Evolutionary conservation across 2,888 invertebrate species (phyloP), one percentile per base, ranked within the genome.

Genomic region (Dendrolimus pini): DNA sequence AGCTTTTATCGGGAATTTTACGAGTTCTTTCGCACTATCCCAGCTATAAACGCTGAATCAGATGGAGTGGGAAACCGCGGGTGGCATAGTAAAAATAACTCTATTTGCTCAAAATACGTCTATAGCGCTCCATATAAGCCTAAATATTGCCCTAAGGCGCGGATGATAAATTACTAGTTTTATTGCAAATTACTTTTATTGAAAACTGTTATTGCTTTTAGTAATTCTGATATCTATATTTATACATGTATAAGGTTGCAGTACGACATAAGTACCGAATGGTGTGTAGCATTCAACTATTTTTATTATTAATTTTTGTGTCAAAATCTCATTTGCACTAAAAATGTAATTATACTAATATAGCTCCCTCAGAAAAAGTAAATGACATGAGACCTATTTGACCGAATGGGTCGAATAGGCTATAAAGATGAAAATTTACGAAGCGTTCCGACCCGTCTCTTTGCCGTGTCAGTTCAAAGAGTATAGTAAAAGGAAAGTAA

Each of bases 1-100:
- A 71, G 65, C 68, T 81, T 88, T 88, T 85, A 88, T 87, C 76
- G 82, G 68, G 69, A 65, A 77, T 83, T 88, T 88, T 87, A 88
- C 75, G 81, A 78, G 78, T 47, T 80, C 76, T 74, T 81, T 80
- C 76, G 72, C 78, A 82, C 83, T 82, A 85, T 84, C 77, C 82
- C 71, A 60, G 77, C 82, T 75, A 82, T 85, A 87, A 87, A 85
- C 74, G 82, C 72, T 75, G 80, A 87, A 83, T 85, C 82, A 80
- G 80, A 85, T 80, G 80, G 78, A 83, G 82, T 78, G 79, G 75
- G 74, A 75, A 76, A 75, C 79, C 78, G 80, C 79, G 78, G 72
- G 75, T 72, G 78, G 78, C 74, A 74, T 74, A 68, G 72, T 73
- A 74, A 80, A 80, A 78, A 78, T 80, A 79, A 75, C 75, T 79